phyloP scores from a whole-genome alignment of 2,888 invertebrate genomes.

The Caenorhabditis virilis region DNA sequence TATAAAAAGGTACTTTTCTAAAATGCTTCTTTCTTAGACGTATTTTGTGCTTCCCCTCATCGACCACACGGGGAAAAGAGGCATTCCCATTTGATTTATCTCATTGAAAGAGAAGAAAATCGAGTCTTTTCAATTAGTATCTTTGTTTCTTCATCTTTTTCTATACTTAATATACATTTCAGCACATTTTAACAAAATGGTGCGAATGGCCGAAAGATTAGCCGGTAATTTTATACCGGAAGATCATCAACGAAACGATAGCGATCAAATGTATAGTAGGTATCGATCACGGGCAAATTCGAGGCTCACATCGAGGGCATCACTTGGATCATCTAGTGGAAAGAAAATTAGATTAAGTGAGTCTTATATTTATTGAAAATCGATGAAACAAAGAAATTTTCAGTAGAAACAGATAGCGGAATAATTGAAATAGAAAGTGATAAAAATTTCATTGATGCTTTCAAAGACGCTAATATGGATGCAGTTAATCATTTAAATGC shows the following conservation, averaged over 20 bases:
- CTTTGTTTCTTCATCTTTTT: no score
- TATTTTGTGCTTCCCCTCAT: no score
- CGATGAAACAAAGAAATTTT: neutral
- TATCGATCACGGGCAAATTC: constrained; percentile 27
- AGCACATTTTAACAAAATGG: constrained; percentile 22
- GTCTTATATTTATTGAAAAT: neutral
- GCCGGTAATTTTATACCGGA: constrained; percentile 41
- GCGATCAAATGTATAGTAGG: constrained; percentile 25
- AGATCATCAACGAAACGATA: constrained; percentile 16
- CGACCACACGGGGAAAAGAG: no score
- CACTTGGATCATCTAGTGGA: constrained; percentile 22
- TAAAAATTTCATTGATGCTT: constrained; percentile 49
- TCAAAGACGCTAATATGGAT: constrained; percentile 65
- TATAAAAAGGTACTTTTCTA: no score
- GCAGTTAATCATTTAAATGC: constrained; percentile 63
- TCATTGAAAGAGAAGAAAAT: no score
- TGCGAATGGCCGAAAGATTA: constrained; percentile 37
- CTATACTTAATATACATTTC: no score
- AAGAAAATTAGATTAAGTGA: constrained; percentile 16
- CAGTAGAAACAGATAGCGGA: constrained; percentile 35
- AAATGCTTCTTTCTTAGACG: no score
- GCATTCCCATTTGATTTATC: no score
- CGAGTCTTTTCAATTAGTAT: no score
- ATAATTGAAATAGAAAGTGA: constrained; percentile 26
- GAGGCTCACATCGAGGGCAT: constrained; percentile 25